Evolutionary conservation across 1,140 invertebrate species (phyloP).

Genomic region (Drosophila tropicalis): DNA sequence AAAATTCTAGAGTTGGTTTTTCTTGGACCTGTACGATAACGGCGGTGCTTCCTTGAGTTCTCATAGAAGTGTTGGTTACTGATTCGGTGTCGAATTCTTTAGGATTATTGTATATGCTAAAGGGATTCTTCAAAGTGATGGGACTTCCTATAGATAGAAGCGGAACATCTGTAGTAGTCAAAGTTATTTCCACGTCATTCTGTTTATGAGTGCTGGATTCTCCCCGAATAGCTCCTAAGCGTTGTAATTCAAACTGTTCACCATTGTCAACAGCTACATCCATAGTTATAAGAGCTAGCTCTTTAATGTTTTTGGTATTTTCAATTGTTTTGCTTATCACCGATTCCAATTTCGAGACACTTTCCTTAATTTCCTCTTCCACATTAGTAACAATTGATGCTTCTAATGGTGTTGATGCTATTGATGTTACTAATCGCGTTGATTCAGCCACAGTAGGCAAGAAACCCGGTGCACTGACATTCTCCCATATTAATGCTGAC

Average conservation of each 20-base stretch:
- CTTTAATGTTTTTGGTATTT: constrained; percentile 80
- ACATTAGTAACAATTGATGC: constrained; percentile 29
- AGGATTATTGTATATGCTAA: constrained; percentile 27
- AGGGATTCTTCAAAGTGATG: constrained; percentile 47
- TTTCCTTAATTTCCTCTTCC: constrained; percentile 75
- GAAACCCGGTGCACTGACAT: constrained; percentile 18
- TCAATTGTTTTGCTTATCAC: constrained; percentile 81
- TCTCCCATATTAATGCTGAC: constrained; percentile 30
- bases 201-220: constrained; percentile 26
- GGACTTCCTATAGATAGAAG: constrained; percentile 4
- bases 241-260: constrained; percentile 60
- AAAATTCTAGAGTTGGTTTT: constrained; percentile 20
- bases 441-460: constrained; percentile 7
- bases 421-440: background rate
- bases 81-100: constrained; percentile 52
- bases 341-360: constrained; percentile 77
- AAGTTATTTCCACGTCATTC: constrained; percentile 39
- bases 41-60: background rate
- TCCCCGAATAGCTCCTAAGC: constrained; percentile 43
- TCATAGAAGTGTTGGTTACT: background rate
- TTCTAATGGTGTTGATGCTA: background rate
- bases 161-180: constrained; percentile 12
- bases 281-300: constrained; percentile 62
- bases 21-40: constrained; percentile 21
- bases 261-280: constrained; percentile 64